Evolutionary conservation across 2,797 vertebrate species (phyloP).

Genomic region (Anabacerthia variegaticeps): DNA sequence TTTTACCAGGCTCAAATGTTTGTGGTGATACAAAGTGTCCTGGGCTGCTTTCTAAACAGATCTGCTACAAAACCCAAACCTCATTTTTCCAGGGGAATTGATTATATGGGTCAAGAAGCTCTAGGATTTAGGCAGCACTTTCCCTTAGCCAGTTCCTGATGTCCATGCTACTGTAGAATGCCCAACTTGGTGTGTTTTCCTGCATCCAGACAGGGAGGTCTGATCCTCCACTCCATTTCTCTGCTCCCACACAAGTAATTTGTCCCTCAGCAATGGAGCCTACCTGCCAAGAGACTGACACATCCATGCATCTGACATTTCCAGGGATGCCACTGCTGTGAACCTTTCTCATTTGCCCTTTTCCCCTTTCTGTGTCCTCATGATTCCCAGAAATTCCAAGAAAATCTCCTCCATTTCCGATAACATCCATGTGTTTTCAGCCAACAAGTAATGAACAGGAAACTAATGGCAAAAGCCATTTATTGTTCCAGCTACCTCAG

Average conservation of each 20-base stretch:
- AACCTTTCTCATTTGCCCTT: background rate
- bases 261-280: background rate
- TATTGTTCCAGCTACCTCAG: background rate
- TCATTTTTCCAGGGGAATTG: background rate
- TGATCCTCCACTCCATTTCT: background rate
- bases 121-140: background rate
- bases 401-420: background rate
- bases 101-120: background rate
- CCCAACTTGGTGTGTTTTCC: background rate
- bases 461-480: background rate
- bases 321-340: background rate
- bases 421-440: background rate
- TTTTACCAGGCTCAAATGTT: background rate
- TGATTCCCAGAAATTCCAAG: background rate
- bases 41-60: background rate
- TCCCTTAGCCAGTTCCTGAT: background rate
- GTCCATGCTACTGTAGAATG: background rate
- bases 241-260: background rate
- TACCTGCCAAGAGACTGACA: background rate
- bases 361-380: background rate
- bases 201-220: rapidly evolving
- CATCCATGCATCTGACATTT: background rate
- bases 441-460: background rate
- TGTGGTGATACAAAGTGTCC: background rate
- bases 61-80: background rate